Conservation (phyloP, 1,140 invertebrate species). For the Coenobita brevimanus region DNA sequence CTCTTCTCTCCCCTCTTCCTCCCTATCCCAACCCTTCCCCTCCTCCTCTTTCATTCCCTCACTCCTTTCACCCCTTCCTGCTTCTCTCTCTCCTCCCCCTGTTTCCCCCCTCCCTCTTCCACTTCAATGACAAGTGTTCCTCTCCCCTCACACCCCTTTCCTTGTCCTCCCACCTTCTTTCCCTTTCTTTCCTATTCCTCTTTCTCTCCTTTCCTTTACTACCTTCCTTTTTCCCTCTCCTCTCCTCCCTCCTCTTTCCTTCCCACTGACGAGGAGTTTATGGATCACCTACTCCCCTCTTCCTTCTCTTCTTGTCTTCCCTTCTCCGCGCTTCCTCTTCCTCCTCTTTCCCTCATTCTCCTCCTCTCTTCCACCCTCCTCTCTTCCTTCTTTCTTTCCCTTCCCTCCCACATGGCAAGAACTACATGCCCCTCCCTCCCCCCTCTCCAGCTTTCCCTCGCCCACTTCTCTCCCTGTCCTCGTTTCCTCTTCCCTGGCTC, state of each 20-base stretch:
- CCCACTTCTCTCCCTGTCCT: neutral
- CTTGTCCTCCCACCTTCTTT: neutral
- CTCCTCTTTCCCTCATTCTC: constrained; percentile 4
- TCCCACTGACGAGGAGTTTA: too few relatives aligned
- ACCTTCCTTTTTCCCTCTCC: neutral
- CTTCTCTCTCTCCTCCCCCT: neutral
- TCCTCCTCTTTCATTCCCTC: neutral
- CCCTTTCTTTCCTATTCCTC: neutral
- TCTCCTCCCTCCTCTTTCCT: neutral
- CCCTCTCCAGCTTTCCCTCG: neutral
- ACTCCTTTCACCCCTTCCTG: neutral
- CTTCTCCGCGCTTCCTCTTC: neutral
- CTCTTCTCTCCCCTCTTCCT: neutral
- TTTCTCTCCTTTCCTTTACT: constrained; percentile 3
- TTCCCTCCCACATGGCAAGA: neutral
- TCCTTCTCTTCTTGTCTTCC: neutral
- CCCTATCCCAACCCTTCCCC: neutral
- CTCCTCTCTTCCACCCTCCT: neutral
- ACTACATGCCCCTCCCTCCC: constrained; percentile 1
- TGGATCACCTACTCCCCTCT: neutral
- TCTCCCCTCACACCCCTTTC: neutral
- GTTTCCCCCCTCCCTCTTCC: neutral
- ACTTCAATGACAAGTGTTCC: neutral
- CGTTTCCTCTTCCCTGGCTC: constrained; percentile 26
- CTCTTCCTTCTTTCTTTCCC: neutral